phyloP scores from a whole-genome alignment of 2,113 vertebrate species.

The Nibea albiflora region DNA sequence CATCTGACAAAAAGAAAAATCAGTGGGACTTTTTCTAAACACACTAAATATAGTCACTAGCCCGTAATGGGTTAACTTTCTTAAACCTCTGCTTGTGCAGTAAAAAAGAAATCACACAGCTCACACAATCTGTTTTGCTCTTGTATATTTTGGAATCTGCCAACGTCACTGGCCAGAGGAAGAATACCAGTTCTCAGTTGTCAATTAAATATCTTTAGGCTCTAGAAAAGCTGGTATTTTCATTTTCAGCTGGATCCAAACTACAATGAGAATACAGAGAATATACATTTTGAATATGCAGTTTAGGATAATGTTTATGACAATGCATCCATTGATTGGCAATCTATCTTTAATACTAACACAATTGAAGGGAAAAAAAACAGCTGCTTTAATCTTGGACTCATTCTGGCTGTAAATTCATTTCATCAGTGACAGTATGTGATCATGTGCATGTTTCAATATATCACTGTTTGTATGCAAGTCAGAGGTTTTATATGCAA shows the following conservation, averaged over 20 bases:
- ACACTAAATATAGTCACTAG: too few relatives aligned
- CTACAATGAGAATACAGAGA: neutral
- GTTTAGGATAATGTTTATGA: neutral
- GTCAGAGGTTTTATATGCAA: constrained; percentile 41
- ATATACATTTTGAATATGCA: neutral
- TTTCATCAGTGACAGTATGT: neutral
- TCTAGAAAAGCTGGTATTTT: neutral
- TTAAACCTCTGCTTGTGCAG: neutral
- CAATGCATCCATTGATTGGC: neutral
- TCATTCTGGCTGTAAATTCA: constrained; percentile 6
- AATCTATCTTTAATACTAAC: neutral
- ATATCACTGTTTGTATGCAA: constrained; percentile 35
- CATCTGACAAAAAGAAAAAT: too few relatives aligned
- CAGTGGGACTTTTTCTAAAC: too few relatives aligned
- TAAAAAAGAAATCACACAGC: constrained; percentile 1
- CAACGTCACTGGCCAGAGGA: neutral
- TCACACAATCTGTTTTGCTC: constrained; percentile 1
- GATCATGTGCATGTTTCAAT: constrained; percentile 44
- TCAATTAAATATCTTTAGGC: neutral
- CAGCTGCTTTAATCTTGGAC: neutral
- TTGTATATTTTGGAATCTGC: constrained; percentile 2
- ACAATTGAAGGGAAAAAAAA: neutral
- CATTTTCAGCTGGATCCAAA: constrained; percentile 11
- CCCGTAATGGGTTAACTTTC: too few relatives aligned
- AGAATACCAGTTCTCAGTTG: constrained; percentile 6